phyloP scores from a whole-genome alignment of 2,888 invertebrate genomes.

The Agonopterix heracliana region DNA sequence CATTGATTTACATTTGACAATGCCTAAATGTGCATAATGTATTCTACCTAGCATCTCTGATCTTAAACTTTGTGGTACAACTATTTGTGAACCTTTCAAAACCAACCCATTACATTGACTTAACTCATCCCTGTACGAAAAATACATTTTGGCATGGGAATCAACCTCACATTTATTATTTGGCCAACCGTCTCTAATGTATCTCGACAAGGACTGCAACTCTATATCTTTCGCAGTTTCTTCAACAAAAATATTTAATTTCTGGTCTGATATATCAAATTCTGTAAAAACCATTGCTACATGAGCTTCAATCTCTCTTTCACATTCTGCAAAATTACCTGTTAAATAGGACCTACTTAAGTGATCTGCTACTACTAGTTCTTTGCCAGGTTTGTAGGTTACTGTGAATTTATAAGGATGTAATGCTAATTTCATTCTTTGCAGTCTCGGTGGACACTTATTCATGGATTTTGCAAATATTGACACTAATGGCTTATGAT shows the following conservation, averaged over 20 bases:
- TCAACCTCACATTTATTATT: neutral
- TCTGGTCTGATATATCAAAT: neutral
- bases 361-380: conserved; percentile 10
- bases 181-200: conserved; percentile 2
- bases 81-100: conserved; percentile 8
- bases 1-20: neutral
- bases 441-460: conserved; percentile 10
- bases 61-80: conserved; percentile 4
- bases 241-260: neutral
- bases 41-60: neutral
- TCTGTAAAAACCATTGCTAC: neutral
- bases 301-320: neutral
- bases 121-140: conserved; percentile 8
- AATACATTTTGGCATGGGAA: neutral
- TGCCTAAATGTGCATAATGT: neutral
- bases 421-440: conserved; percentile 11
- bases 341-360: conserved; percentile 7
- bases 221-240: neutral
- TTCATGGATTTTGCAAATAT: conserved; percentile 13
- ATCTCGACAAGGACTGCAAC: neutral
- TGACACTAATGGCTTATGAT: conserved; percentile 13
- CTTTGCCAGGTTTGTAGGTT: conserved; percentile 7
- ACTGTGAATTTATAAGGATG: conserved; percentile 11
- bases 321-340: neutral
- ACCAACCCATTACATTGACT: conserved; percentile 6